A percentile compares a stretch with the other conserved stretches of the same genome.
phyloP scores from a whole-genome alignment of 1,140 invertebrate species.

The Monochamus saltuarius region DNA sequence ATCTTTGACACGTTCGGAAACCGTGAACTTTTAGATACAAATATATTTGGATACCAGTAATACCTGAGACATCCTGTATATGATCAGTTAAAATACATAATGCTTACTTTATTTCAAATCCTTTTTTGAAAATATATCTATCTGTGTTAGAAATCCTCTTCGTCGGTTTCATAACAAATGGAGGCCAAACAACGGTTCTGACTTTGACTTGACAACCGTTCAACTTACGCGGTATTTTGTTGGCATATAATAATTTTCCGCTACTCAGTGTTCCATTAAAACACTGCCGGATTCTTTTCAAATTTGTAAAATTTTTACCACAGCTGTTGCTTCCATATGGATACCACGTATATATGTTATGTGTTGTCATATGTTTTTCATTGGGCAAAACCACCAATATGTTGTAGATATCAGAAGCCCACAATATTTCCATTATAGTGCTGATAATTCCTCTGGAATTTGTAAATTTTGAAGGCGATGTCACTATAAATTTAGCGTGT shows the following conservation, averaged over 20 bases:
- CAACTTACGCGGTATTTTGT: no score
- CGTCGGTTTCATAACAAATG: slow-evolving; percentile 22
- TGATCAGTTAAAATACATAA: slow-evolving; percentile 5
- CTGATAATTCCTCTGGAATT: background rate
- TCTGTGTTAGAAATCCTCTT: background rate
- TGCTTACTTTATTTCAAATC: background rate
- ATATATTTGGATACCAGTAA: no score
- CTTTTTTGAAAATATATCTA: slow-evolving; percentile 9
- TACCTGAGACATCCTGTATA: background rate
- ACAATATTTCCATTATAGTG: slow-evolving; percentile 13
- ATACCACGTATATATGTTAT: slow-evolving; percentile 27
- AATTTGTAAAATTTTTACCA: slow-evolving; percentile 21
- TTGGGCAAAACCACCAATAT: slow-evolving; percentile 13
- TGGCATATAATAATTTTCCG: no score
- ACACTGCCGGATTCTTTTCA: slow-evolving; percentile 28
- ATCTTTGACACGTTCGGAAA: no score
- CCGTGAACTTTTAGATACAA: no score
- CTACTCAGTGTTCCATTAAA: slow-evolving; percentile 15
- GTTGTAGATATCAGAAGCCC: slow-evolving; percentile 10
- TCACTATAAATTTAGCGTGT: slow-evolving; percentile 25
- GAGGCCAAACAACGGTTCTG: slow-evolving; percentile 25
- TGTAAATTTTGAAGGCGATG: slow-evolving; percentile 10
- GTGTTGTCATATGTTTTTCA: background rate
- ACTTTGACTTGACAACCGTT: slow-evolving; percentile 15
- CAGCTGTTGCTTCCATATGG: slow-evolving; percentile 21